Base-by-base conservation (phyloP, 2,113 vertebrate species). In the Microtus richardsoni region DNA sequence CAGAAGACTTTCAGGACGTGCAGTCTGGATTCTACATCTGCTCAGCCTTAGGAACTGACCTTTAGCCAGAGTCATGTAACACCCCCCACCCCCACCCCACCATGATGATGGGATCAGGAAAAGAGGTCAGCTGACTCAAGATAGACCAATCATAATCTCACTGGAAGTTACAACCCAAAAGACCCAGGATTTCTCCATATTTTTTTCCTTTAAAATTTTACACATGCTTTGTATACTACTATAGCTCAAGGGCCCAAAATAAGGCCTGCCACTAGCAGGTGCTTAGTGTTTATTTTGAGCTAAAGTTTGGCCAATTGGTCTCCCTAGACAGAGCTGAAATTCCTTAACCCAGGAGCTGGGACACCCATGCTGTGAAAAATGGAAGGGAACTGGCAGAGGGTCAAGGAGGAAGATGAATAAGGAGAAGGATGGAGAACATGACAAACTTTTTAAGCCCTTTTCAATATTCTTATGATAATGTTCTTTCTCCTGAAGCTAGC, bases 41-140 rank as follows among this genome's bases (percentile, higher is more conserved):
- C 19, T 30, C 28, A 24, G 12, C 5, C 62, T 78, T 58, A 39
- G 41, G 21, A 2, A 62, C n/a, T 14, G 14, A 30, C 58, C 62
- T 74, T 26, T 12, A n/a, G 87, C 41, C n/a, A 44, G 9, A 4
- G 36, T 9, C 7, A 41, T 21, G 11, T 68, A 77, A 74, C 62
- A 4, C 17, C 3, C 36, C 19, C 33, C 2, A 24, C 19, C 5
- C 58, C 19, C 68, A 5, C 17, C 13, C 30, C 19, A 58, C 58
- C 58, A 22, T 3, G n/a, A 39, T 54, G 24, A 87, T 26, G 62
- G 64, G 70, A 39, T 24, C 19, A 60, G 26, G 4, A 68, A 39
- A 52, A 49, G 84, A 85, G 41, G 26, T 89, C 87, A 96, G 92
- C 88, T 93, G 88, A 93, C 52, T 87, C 68, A 36, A 52, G 24